phyloP scores from a whole-genome alignment of 2,888 invertebrate species.

The Athalia rosae region DNA sequence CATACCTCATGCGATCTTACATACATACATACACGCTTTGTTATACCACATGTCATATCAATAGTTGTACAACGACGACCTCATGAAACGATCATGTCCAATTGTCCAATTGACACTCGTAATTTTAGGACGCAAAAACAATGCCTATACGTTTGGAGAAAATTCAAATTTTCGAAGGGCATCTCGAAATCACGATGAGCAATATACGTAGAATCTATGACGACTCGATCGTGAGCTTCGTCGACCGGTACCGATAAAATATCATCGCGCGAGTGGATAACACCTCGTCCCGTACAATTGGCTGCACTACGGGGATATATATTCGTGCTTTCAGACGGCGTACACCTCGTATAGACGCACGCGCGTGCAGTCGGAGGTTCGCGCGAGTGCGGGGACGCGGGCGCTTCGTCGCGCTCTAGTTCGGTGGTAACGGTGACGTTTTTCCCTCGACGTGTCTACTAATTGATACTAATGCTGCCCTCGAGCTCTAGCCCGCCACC shows the following conservation, averaged over 20 bases:
- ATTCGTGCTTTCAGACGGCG: constrained; percentile 4
- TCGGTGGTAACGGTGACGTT: constrained; percentile 27
- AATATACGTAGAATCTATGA: too few relatives aligned
- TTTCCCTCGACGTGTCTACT: constrained; percentile 45
- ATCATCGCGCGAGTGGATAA: neutral
- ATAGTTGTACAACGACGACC: too few relatives aligned
- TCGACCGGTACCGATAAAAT: neutral
- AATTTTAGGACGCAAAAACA: too few relatives aligned
- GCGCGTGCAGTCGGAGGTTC: neutral
- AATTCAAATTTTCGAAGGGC: too few relatives aligned
- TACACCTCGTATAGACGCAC: too few relatives aligned
- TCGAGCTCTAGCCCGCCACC: constrained; percentile 8
- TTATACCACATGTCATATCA: too few relatives aligned
- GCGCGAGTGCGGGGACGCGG: constrained; percentile 17
- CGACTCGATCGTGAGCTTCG: too few relatives aligned
- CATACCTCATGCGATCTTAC: neutral
- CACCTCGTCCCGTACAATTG: neutral
- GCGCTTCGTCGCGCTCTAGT: neutral
- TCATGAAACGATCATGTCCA: too few relatives aligned
- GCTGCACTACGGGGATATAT: constrained; percentile 5
- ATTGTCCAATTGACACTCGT: too few relatives aligned
- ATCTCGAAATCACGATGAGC: too few relatives aligned
- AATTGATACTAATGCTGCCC: constrained; percentile 48
- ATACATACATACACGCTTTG: too few relatives aligned
- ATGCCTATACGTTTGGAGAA: too few relatives aligned